Base-by-base conservation (phyloP, 2,888 invertebrate genomes). In the Pachliopta kotzebuea region DNA sequence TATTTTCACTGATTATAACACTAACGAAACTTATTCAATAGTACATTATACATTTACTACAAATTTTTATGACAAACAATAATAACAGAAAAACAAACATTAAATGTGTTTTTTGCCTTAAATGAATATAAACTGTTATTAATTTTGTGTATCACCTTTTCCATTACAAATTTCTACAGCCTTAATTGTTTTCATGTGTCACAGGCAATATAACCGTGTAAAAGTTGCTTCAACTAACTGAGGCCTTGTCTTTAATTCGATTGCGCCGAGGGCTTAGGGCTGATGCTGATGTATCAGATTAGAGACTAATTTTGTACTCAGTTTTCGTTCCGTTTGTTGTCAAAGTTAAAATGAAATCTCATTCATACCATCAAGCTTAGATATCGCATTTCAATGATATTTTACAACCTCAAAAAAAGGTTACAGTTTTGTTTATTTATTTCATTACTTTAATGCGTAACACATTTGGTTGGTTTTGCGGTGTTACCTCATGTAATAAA, bases 261-360 rank as follows among this genome's bases (percentile, higher is more conserved):
- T 82, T 77, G 76, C 65, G 72, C 65, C 61, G 67, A 74, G 77
- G 79, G 78, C 79, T 78, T 71, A 74, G 72, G 73, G 67, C 67
- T 71, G 79, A 81, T 65, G 67, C 67, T 71, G 79, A 81, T 65
- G 79, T 84, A 86, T 85, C 84, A 83, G 85, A 86, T 86, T 85
- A 84, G 79, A 77, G 77, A 79, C 83, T 60, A 78, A 76, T 80
- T 81, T 79, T 77, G 76, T 71, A 67, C 68, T 68, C 69, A 79
- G 78, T 75, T 78, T 77, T 72, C 71, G 71, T 74, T 71, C 68
- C 37, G 45, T 65, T 54, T 17, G 20, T 64, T 56, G 21, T 24
- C 57, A 63, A 66, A 69, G 69, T 67, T 65, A 65, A 63, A 63
- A 63, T 58, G 60, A 62, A 68, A 60, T 66, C 64, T 57, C 61